These are phyloP conservation scores for Rhinolophus ferrumequinum DNA, from an alignment of 2,113 vertebrate species.

Conservation along the genomic window DNA sequence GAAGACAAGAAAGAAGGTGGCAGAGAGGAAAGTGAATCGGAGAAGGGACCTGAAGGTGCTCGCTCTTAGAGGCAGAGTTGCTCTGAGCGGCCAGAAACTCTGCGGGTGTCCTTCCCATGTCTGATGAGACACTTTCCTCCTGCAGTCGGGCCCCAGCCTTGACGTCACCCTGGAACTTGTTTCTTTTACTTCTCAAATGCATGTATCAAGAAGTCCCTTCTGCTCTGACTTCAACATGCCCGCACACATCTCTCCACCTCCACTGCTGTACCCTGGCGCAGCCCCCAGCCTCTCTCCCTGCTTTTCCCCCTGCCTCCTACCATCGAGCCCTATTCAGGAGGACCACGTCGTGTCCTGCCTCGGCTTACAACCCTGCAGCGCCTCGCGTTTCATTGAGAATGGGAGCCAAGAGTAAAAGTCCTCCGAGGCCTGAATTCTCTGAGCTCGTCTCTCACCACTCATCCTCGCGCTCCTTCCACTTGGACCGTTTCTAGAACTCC, in stretches of 20 bases:
- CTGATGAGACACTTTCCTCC: not conserved
- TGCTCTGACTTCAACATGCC: not conserved
- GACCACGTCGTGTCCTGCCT: fast-evolving
- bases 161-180: not conserved
- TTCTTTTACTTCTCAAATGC: not conserved
- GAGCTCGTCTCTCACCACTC: not conserved
- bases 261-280: not conserved
- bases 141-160: not conserved
- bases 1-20: not conserved
- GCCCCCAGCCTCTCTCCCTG: not conserved
- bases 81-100: fast-evolving
- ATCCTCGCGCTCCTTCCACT: not conserved
- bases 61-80: not conserved
- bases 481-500: not conserved
- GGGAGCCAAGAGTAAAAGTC: not conserved
- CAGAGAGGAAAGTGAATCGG: fast-evolving
- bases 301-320: not conserved
- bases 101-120: not conserved
- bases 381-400: not conserved
- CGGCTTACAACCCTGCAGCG: not conserved
- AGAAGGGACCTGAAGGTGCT: not conserved
- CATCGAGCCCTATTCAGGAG: fast-evolving
- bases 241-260: fast-evolving
- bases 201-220: not conserved
- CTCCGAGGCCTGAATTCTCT: not conserved